Base-by-base conservation (phyloP, 2,113 vertebrate genomes). In the Anolis carolinensis region DNA sequence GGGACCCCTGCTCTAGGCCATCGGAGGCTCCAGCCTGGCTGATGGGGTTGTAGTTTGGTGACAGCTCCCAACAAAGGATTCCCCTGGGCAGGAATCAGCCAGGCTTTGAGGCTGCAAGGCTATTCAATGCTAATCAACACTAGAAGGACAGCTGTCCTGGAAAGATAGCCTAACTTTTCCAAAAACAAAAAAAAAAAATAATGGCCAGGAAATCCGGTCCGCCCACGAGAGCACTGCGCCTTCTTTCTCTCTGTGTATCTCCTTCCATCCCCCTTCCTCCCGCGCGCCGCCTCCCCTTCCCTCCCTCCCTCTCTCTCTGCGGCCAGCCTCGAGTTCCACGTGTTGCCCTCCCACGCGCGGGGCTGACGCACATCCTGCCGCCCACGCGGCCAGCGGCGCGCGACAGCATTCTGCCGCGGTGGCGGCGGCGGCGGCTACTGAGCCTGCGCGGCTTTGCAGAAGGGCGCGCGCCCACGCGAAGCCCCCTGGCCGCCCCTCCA, bases 361-460 rank as follows among this genome's bases (percentile, higher is more conserved):
- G 52, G 16, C 25, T 90, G 89, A 92, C 89, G 89, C 91, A 92
- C 88, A 90, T 92, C 91, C 90, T 83, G 65, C 92, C 85, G n/a
- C 93, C 92, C 90, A 92, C 91, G 81, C 83, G 82, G 90, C 63
- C 83, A 85, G 86, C 73, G 88, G 87, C 75, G 70, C 85, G 80
- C 85, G 72, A 4, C 77, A 16, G 77, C 68, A 13, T 62, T 50
- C 52, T 77, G 87, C 87, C 36, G 82, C 82, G 52, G 84, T 34
- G 0, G 63, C 44, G 48, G 79, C 8, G 48, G 70, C 6, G 79
- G n/a, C 39, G 14, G 55, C 10, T 16, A 18, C 10, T 55, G 52
- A 2, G 52, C 14, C 10, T 55, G 52, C 14, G 52, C 14, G 52
- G 52, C 20, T 5, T 21, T 34, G 52, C 30, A 34, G 27, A 25